These are phyloP conservation scores for Chroicocephalus ridibundus DNA, from an alignment of 2,113 vertebrate genomes.

Conservation along the genomic window DNA sequence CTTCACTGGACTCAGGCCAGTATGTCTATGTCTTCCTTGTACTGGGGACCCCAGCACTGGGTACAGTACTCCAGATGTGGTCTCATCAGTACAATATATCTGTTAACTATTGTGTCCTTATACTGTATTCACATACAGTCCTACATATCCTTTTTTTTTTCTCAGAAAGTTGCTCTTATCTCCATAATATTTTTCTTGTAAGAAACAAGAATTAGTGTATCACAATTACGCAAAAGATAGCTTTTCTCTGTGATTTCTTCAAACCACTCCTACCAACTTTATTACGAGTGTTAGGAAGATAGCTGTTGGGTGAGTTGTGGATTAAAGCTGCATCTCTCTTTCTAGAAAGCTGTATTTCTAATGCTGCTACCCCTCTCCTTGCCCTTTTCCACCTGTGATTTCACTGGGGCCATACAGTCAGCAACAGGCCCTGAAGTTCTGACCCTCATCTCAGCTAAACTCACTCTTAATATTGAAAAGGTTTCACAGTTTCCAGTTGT, in stretches of 20 bases:
- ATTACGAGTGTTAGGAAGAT: neutral
- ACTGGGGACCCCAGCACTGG: neutral
- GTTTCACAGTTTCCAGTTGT: neutral
- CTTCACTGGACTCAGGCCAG: neutral
- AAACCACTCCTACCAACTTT: neutral
- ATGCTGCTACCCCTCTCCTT: neutral
- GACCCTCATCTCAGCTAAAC: neutral
- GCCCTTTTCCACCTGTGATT: neutral
- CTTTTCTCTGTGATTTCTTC: neutral
- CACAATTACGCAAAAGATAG: neutral
- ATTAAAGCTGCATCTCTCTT: neutral
- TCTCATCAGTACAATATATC: neutral
- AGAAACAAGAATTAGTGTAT: neutral
- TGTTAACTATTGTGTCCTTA: neutral
- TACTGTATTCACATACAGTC: neutral
- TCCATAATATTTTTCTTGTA: neutral
- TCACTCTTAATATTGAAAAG: neutral
- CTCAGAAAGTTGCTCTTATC: neutral
- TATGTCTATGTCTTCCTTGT: neutral
- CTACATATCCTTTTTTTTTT: neutral
- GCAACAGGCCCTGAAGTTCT: neutral
- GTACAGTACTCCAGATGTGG: neutral
- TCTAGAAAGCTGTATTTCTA: neutral
- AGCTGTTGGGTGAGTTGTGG: neutral
- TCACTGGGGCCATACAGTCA: neutral